These are phyloP conservation scores for Pongo abelii DNA, from an alignment of 2,113 vertebrate species.

Conservation along the genomic window DNA sequence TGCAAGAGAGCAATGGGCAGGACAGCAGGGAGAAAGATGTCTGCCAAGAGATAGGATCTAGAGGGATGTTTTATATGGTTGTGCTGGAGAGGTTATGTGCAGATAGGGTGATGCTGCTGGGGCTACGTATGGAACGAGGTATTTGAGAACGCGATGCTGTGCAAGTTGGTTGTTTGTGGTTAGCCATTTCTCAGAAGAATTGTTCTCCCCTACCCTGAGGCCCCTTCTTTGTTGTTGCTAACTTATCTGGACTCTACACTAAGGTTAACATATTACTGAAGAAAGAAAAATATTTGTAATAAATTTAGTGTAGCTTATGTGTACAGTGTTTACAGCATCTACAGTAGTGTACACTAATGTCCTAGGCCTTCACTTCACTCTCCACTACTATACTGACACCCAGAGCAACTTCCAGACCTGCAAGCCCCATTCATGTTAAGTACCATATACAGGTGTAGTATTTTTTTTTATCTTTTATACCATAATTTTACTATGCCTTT, in stretches of 20 bases:
- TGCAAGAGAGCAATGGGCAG: too few species aligned
- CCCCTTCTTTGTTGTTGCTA: too few species aligned
- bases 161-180: too few species aligned
- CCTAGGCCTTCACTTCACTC: not conserved
- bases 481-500: not conserved
- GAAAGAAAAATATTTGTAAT: not conserved
- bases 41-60: too few species aligned
- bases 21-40: too few species aligned
- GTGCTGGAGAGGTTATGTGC: too few species aligned
- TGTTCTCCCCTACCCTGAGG: too few species aligned
- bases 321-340: not conserved
- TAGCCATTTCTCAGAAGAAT: too few species aligned
- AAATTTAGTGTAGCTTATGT: not conserved
- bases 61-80: too few species aligned
- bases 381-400: not conserved
- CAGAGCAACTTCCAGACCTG: not conserved
- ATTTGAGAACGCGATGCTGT: too few species aligned
- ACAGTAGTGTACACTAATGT: not conserved
- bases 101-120: too few species aligned
- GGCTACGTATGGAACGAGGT: too few species aligned
- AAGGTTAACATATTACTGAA: not conserved
- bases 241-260: not conserved
- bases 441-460: not conserved
- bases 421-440: not conserved
- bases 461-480: not conserved